Percentiles rank a stretch among this genome's conserved stretches.
Evolutionary conservation across 2,888 invertebrate genomes (phyloP).

Genomic region (Megamerina dolium): DNA sequence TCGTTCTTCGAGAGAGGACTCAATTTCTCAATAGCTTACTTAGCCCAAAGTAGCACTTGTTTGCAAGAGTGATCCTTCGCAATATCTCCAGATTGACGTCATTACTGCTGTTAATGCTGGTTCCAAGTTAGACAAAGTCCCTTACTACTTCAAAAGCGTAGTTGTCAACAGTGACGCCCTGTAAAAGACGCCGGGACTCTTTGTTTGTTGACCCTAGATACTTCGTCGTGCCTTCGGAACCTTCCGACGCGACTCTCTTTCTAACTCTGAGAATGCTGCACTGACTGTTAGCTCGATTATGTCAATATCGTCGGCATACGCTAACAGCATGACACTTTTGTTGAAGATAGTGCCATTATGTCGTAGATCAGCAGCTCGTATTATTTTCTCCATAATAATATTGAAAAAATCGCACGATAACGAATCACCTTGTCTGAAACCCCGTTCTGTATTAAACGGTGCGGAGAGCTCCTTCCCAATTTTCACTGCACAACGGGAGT

Average conservation of each 20-base stretch:
- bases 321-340: no score
- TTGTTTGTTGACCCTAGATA: not conserved
- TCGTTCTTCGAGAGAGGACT: slow-evolving; percentile 1
- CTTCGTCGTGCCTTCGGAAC: not conserved
- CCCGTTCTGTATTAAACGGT: no score
- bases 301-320: no score
- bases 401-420: no score
- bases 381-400: no score
- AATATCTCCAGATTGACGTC: slow-evolving; percentile 3
- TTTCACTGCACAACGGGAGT: no score
- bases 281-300: no score
- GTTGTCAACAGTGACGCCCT: not conserved
- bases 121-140: slow-evolving; percentile 3
- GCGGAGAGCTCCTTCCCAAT: no score
- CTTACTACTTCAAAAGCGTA: slow-evolving; percentile 1
- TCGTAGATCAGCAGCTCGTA: no score
- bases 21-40: slow-evolving; percentile 3
- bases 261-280: no score
- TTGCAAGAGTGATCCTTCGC: not conserved
- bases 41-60: slow-evolving; percentile 1
- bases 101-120: not conserved
- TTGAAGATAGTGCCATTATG: no score
- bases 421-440: no score
- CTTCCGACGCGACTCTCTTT: not conserved
- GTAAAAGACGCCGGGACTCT: not conserved